A percentile compares a stretch with the other conserved stretches of the same genome.
These are phyloP conservation scores for Lasioglossum figueresi DNA, from an alignment of 2,888 invertebrate species.

Conservation along the genomic window DNA sequence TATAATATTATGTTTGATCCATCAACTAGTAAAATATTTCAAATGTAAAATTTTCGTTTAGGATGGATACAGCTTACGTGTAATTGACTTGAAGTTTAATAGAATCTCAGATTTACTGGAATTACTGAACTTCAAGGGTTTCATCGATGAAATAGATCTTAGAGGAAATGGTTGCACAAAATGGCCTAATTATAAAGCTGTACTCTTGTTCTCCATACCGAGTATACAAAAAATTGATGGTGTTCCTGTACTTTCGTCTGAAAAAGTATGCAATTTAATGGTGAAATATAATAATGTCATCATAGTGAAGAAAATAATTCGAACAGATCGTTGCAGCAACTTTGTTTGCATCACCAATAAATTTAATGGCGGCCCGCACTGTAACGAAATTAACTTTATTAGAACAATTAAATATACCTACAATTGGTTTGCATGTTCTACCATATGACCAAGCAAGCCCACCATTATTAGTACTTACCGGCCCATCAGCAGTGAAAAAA, in stretches of 20 bases:
- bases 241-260: constrained; percentile 75
- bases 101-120: constrained; percentile 81
- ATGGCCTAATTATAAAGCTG: constrained; percentile 79
- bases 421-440: constrained; percentile 77
- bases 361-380: constrained; percentile 76
- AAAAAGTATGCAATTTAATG: constrained; percentile 71
- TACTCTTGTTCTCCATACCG: constrained; percentile 80
- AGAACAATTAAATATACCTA: constrained; percentile 79
- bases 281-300: constrained; percentile 10
- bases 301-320: constrained; percentile 13
- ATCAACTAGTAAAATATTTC: background rate
- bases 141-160: constrained; percentile 80
- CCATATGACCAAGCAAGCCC: constrained; percentile 80
- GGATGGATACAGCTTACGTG: constrained; percentile 77
- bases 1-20: background rate
- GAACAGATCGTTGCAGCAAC: constrained; percentile 76
- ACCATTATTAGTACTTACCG: constrained; percentile 83
- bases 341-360: constrained; percentile 75
- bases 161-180: constrained; percentile 79
- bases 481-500: constrained; percentile 82
- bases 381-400: constrained; percentile 77
- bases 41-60: constrained; percentile 39
- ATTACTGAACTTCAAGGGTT: constrained; percentile 78
- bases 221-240: constrained; percentile 81
- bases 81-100: constrained; percentile 80